Base-by-base conservation (phyloP, 1,140 invertebrate genomes). In the Carposina sasakii region DNA sequence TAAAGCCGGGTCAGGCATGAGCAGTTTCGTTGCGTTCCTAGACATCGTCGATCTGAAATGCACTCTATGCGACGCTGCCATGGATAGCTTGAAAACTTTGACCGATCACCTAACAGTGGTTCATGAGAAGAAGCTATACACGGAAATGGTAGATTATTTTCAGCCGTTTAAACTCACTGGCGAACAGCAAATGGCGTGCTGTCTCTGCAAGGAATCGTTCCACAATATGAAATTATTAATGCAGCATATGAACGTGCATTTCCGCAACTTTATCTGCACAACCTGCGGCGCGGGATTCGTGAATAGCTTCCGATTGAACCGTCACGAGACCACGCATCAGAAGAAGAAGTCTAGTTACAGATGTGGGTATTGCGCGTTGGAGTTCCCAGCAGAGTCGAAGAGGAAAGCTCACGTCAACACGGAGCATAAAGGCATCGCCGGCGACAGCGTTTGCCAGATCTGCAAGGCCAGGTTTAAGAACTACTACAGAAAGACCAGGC, bases 231-330 rank as follows among this genome's bases (percentile, higher is more conserved):
- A 84, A 34, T 39, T 79, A 1, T 33, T 84, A 23, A 77, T 76
- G 71, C 78, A 82, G 19, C 81, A 84, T 15, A 84, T 84, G 78
- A 82, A 82, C 19, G 47, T 73, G 0, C 81, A 84, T 22, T 82
- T 76, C 16, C 62, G 75, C 16, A 84, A 84, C 34, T 84, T 79
- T 22, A 79, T 81, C 21, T 84, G 81, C 54, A 76, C 76, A 0
- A 74, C 57, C 5, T 84, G 81, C 44, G 81, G 78, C 0, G 75
- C 76, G 0, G 76, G 76, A 0, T 84, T 84, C 37, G 76, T 81
- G 6, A 84, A 81, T 24, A 81, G 71, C 30, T 81, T 78, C 16
- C 57, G 81, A 3, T 44, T 81, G 4, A 75, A 74, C 26, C 52
- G 77, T 12, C 81, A 84, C 33, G 77, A 81, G 42, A 73, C 70